Evolutionary conservation across 2,888 invertebrate species (phyloP).

Genomic region (Epistrophe grossulariae): DNA sequence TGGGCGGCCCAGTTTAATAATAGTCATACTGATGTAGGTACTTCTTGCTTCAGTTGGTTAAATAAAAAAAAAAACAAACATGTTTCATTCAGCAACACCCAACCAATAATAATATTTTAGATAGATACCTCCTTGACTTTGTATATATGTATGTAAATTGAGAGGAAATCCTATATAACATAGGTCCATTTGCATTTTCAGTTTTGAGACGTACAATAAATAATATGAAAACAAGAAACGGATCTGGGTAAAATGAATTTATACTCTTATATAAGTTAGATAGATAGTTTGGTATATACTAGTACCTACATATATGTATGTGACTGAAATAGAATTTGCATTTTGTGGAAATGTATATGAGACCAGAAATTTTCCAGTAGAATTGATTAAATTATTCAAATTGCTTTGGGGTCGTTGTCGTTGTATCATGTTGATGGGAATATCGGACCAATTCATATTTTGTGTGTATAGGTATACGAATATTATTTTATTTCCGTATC

Average conservation of each 20-base stretch:
- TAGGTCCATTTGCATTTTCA: not conserved
- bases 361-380: not conserved
- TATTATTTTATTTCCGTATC: no score
- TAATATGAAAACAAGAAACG: not conserved
- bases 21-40: not conserved
- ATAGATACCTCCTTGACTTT: not conserved
- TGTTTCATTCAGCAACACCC: not conserved
- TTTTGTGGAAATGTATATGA: not conserved
- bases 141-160: no score
- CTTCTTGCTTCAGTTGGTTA: not conserved
- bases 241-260: slow-evolving; percentile 4
- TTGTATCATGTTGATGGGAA: not conserved
- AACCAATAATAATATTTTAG: not conserved
- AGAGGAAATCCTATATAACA: not conserved
- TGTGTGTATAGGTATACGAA: no score
- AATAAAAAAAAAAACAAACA: not conserved
- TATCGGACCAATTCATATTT: not conserved
- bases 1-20: not conserved
- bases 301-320: not conserved
- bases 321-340: not conserved
- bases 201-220: not conserved
- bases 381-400: slow-evolving; percentile 5
- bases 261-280: not conserved
- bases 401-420: not conserved
- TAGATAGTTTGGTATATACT: no score